Evolutionary conservation across 2,888 invertebrate genomes (phyloP).

Genomic region (Hyalella azteca): DNA sequence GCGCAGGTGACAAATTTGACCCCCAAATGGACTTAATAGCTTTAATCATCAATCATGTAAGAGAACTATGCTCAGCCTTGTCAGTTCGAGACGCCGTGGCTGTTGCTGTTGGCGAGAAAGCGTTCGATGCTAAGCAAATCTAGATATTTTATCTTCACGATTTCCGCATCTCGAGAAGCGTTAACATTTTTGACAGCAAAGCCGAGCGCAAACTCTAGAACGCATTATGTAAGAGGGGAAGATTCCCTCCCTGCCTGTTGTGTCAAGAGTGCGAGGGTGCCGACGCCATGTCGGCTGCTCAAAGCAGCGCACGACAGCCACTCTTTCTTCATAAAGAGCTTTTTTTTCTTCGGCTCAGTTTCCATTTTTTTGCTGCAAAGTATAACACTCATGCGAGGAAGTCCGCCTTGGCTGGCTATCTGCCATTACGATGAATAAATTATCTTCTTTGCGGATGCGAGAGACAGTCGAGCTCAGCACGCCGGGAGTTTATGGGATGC

Average conservation of each 20-base stretch:
- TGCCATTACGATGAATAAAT: slow-evolving; percentile 14
- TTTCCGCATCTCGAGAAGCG: neutral
- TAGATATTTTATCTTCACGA: neutral
- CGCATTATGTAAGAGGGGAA: neutral
- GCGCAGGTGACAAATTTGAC: too few relatives aligned
- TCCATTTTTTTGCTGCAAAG: neutral
- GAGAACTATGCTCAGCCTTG: too few relatives aligned
- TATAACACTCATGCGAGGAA: slow-evolving; percentile 14
- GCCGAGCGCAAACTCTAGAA: neutral
- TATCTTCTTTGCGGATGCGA: neutral
- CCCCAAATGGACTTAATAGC: too few relatives aligned
- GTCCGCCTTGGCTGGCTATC: slow-evolving; percentile 1
- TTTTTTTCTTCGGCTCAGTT: neutral
- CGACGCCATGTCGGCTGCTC: neutral
- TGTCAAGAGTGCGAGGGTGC: neutral
- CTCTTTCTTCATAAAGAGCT: neutral
- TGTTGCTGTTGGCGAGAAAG: too few relatives aligned
- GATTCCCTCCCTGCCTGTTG: neutral
- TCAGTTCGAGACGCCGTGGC: too few relatives aligned
- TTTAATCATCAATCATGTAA: too few relatives aligned
- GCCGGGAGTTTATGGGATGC: neutral
- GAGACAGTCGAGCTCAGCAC: neutral
- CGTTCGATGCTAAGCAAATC: neutral
- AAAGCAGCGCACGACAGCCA: neutral
- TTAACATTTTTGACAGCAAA: neutral